Conservation (phyloP, 1,140 invertebrate species). For the Aphis gossypii region DNA sequence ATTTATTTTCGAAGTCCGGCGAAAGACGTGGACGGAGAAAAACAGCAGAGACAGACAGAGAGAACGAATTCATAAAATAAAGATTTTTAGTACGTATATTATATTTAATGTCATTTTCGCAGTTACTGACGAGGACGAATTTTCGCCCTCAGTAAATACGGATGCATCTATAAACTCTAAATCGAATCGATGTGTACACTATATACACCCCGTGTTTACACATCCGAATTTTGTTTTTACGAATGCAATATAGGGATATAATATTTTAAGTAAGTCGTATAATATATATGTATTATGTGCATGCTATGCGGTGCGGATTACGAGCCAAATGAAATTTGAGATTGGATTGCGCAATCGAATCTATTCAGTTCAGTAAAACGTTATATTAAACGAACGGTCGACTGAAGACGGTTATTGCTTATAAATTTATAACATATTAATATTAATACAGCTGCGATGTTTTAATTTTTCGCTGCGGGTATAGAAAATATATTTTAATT, state of each 20-base stretch:
- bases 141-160: not conserved
- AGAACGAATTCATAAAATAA: not conserved
- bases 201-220: too few species aligned
- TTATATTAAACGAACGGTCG: not conserved
- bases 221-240: not conserved
- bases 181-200: too few species aligned
- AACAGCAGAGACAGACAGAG: too few species aligned
- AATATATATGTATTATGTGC: not conserved
- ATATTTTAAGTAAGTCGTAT: not conserved
- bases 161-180: not conserved
- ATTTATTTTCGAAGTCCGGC: not conserved
- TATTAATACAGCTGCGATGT: not conserved
- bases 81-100: not conserved
- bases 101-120: not conserved
- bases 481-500: not conserved
- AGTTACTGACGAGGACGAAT: not conserved
- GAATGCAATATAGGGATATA: not conserved
- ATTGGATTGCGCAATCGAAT: not conserved
- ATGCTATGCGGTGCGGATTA: not conserved
- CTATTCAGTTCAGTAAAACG: not conserved
- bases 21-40: too few species aligned
- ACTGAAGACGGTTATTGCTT: not conserved
- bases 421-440: not conserved
- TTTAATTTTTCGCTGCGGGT: not conserved
- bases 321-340: not conserved